A percentile compares a stretch with the other conserved stretches of the same genome.
These are phyloP conservation scores for Leptonema lineaticorne DNA, from an alignment of 1,140 invertebrate species.

Conservation along the genomic window DNA sequence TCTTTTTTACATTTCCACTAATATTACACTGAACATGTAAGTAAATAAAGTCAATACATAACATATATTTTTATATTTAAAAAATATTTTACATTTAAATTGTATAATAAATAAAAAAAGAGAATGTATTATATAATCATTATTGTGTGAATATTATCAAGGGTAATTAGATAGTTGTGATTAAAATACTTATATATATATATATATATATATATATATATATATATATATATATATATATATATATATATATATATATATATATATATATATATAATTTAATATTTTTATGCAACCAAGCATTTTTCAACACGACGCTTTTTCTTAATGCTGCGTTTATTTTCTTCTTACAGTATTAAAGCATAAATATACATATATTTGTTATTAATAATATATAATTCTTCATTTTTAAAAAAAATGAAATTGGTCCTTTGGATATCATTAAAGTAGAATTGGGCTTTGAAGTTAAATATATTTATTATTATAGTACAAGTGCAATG, in stretches of 20 bases:
- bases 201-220: neutral
- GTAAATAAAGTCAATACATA: neutral
- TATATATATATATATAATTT: conserved; percentile 16
- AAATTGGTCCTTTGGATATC: conserved; percentile 27
- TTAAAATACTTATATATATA: conserved; percentile 1
- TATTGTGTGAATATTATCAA: no score
- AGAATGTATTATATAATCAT: neutral
- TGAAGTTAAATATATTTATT: conserved; percentile 14
- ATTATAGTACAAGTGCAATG: conserved; percentile 1
- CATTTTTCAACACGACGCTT: conserved; percentile 10
- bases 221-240: conserved; percentile 15
- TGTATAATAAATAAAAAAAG: conserved; percentile 8
- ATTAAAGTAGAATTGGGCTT: conserved; percentile 18
- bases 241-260: neutral
- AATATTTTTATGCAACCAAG: conserved; percentile 6
- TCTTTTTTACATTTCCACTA: conserved; percentile 18
- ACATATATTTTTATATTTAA: conserved; percentile 15
- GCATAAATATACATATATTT: conserved; percentile 11
- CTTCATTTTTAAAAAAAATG: conserved; percentile 22
- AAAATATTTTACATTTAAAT: neutral
- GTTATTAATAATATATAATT: no score
- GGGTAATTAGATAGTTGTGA: no score
- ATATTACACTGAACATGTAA: conserved; percentile 17
- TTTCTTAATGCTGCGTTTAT: no score
- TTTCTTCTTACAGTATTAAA: no score